Base-by-base conservation (phyloP, 2,888 invertebrate species). In the Bembecia ichneumoniformis region DNA sequence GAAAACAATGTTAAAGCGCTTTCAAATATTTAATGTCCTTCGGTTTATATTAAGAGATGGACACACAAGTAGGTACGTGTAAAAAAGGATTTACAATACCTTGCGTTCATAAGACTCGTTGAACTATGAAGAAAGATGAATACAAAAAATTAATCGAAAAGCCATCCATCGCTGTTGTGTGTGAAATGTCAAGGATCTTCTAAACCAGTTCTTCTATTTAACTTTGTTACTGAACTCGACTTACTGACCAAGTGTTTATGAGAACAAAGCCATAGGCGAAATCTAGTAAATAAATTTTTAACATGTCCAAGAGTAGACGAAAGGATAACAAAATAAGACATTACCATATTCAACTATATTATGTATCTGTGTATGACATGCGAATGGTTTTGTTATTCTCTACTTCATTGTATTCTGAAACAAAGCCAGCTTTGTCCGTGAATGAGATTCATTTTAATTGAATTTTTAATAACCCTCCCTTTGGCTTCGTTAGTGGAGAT, bases 401-500 rank as follows among this genome's bases (percentile, higher is more conserved):
- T 52, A 53, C 51, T 53, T 53, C 48, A 53, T 49, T 40, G 50
- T 52, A 49, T 48, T 52, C 48, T 43, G 46, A 48, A 51, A 51
- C 28, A 52, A 50, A 51, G 49, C 47, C 20, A 51, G 50, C 45
- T 61, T 59, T 68, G 57, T 56, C 51, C 49, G 53, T 44, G 35
- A 52, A 52, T 52, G 49, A 52, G 48, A 49, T 51, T 47, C 48
- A 49, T 36, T 59, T 56, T 58, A 64, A 59, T 64, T 60, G 51
- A 59, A 58, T 57, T 59, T 59, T 58, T 57, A 61, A 59, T 59
- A 54, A 55, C 28, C 28, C 9, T 28, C 28, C 28, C 28, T 28
- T 28, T 28, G 28, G 28, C 28, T 28, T 28, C 28, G 28, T 28
- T 28, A 28, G 28, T 28, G 28, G 28, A 9, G 28, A 28, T 28